Evolutionary conservation across 2,888 invertebrate genomes (phyloP).

Genomic region (Helicoverpa assulta): DNA sequence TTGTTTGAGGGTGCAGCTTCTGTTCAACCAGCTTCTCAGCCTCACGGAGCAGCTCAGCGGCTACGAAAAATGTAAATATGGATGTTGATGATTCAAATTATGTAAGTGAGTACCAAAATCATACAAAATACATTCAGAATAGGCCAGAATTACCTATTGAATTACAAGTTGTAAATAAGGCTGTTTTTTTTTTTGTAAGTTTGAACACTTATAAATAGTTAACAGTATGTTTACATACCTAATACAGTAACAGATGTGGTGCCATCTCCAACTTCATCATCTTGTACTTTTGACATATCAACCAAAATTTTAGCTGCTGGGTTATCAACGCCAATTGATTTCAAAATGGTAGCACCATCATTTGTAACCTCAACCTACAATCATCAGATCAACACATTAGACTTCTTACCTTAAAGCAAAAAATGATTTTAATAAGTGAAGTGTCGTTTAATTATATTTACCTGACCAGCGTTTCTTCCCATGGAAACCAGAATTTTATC

Average conservation of each 20-base stretch:
- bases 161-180: background rate
- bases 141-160: background rate
- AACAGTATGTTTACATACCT: conserved; percentile 80
- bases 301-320: conserved; percentile 99
- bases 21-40: conserved; percentile 98
- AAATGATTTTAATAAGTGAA: background rate
- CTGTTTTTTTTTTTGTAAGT: background rate
- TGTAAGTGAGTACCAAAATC: too few relatives aligned
- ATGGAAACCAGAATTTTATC: conserved; percentile 96
- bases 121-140: too few relatives aligned
- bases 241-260: conserved; percentile 99
- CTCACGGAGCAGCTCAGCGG: conserved; percentile 98
- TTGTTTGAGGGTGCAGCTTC: conserved; percentile 99
- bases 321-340: conserved; percentile 99
- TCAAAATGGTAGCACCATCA: conserved; percentile 99
- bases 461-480: conserved; percentile 94
- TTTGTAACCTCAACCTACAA: conserved; percentile 98
- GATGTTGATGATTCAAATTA: background rate
- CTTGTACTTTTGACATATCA: conserved; percentile 99
- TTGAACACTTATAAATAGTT: background rate
- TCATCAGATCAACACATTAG: conserved; percentile 15
- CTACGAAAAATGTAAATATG: conserved; percentile 77
- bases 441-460: conserved; percentile 52
- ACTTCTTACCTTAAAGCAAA: background rate
- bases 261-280: conserved; percentile 99